phyloP scores from a whole-genome alignment of 1,140 invertebrate genomes.

The Fopius arisanus region DNA sequence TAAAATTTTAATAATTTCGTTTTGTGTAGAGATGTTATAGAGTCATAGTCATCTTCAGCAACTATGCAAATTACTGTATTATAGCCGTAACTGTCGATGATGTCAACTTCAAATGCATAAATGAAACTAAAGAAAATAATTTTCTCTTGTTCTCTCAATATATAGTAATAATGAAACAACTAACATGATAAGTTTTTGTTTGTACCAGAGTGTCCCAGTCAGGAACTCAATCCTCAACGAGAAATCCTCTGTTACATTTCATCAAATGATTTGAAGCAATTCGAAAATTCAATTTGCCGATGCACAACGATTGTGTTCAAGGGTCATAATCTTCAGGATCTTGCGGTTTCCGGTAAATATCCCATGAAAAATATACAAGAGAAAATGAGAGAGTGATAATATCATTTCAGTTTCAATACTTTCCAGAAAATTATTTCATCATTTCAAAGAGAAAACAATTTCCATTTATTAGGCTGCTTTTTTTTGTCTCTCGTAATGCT shows the following conservation, averaged over 20 bases:
- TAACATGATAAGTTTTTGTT: slow-evolving; percentile 23
- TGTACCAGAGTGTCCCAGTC: slow-evolving; percentile 55
- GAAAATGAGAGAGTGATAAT: too few species aligned
- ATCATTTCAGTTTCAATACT: too few species aligned
- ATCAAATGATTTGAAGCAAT: slow-evolving; percentile 37
- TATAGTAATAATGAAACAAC: not conserved
- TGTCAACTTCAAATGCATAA: slow-evolving; percentile 35
- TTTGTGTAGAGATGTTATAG: not conserved
- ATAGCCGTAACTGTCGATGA: slow-evolving; percentile 40
- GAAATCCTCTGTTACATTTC: slow-evolving; percentile 60
- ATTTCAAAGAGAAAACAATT: not conserved
- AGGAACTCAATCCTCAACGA: slow-evolving; percentile 47
- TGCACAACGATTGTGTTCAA: slow-evolving; percentile 60
- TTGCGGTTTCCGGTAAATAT: slow-evolving; percentile 55
- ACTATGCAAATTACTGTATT: slow-evolving; percentile 46
- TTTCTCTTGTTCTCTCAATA: not conserved
- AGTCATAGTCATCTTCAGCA: not conserved
- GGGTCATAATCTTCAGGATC: slow-evolving; percentile 53
- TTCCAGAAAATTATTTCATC: too few species aligned
- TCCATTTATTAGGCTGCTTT: not conserved
- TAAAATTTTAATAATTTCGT: too few species aligned
- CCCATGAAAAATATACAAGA: not conserved
- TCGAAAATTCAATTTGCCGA: slow-evolving; percentile 50
- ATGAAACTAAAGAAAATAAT: not conserved
- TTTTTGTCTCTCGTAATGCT: too few species aligned